These are phyloP conservation scores for Rhynchopsitta pachyrhyncha DNA, from an alignment of 2,113 vertebrate genomes.

Conservation along the genomic window DNA sequence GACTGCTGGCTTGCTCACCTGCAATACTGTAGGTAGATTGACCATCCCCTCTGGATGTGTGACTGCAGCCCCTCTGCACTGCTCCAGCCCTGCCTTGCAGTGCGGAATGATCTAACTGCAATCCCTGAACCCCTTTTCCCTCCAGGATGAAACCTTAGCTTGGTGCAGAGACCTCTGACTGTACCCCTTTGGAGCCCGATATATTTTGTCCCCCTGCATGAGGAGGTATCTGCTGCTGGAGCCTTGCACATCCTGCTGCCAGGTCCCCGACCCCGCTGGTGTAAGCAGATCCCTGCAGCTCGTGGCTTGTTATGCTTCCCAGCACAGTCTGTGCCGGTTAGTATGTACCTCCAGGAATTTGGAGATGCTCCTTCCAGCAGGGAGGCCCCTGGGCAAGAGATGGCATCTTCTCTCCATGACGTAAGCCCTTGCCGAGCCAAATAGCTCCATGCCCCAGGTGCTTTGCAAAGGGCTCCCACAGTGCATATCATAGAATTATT, in stretches of 20 bases:
- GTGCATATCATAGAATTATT: accelerated
- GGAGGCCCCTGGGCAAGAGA: constrained; percentile 48
- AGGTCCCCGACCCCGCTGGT: not conserved
- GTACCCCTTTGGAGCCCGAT: not conserved
- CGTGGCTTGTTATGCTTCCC: constrained; percentile 16
- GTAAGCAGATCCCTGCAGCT: constrained; percentile 45
- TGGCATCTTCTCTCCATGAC: constrained; percentile 3
- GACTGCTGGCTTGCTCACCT: not conserved
- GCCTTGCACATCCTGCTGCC: not conserved
- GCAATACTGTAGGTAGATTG: not conserved
- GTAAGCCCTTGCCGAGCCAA: not conserved
- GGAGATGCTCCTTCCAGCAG: constrained; percentile 49
- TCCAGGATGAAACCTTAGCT: constrained; percentile 8
- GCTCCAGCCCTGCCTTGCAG: not conserved
- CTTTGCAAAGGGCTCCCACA: not conserved
- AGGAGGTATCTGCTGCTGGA: not conserved
- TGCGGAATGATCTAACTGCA: accelerated
- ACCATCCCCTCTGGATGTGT: accelerated
- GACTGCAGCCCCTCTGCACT: too few relatives aligned
- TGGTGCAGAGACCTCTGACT: not conserved
- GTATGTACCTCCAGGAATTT: constrained; percentile 48
- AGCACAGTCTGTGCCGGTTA: constrained; percentile 58
- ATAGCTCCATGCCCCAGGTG: accelerated
- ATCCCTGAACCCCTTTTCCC: not conserved
- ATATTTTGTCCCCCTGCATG: not conserved